A percentile compares a stretch with the other conserved stretches of the same genome.
These are phyloP conservation scores for Chloropsis cyanopogon DNA, from an alignment of 2,113 vertebrate species.

Conservation along the genomic window DNA sequence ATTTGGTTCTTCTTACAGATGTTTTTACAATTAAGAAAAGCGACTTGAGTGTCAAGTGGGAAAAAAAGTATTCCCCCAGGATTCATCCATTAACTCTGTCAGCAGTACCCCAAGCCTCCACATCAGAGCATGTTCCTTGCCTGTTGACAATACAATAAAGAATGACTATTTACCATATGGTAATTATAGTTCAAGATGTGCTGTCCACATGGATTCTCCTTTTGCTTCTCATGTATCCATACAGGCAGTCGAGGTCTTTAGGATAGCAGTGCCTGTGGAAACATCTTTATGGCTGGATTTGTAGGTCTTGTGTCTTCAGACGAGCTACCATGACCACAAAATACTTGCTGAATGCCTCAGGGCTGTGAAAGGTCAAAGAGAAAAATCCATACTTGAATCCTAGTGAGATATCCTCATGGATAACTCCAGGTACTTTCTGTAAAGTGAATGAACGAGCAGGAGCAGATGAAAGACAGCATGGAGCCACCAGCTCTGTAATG, in stretches of 20 bases:
- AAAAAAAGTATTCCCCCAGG: constrained; percentile 34
- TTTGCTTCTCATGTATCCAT: not conserved
- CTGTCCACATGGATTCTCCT: constrained; percentile 39
- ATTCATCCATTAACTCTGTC: constrained; percentile 49
- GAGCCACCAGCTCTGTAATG: constrained; percentile 20
- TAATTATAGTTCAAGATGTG: constrained; percentile 58
- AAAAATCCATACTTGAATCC: not conserved
- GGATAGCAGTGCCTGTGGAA: not conserved
- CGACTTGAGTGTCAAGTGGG: constrained; percentile 47
- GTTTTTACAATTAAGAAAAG: constrained; percentile 53
- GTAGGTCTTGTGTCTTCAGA: not conserved
- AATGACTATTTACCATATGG: constrained; percentile 36
- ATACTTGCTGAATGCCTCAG: not conserved
- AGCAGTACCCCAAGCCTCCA: constrained; percentile 22
- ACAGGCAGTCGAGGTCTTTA: not conserved
- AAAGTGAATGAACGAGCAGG: not conserved
- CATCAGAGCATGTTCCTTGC: constrained; percentile 40
- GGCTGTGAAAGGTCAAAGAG: not conserved
- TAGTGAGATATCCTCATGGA: not conserved
- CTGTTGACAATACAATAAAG: constrained; percentile 55
- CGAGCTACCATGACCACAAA: not conserved
- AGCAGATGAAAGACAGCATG: constrained; percentile 46
- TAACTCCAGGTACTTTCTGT: not conserved
- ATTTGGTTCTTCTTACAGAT: constrained; percentile 50
- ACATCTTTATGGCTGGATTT: not conserved